phyloP scores from a whole-genome alignment of 2,113 vertebrate species.

The Melanotaenia duboulayi region DNA sequence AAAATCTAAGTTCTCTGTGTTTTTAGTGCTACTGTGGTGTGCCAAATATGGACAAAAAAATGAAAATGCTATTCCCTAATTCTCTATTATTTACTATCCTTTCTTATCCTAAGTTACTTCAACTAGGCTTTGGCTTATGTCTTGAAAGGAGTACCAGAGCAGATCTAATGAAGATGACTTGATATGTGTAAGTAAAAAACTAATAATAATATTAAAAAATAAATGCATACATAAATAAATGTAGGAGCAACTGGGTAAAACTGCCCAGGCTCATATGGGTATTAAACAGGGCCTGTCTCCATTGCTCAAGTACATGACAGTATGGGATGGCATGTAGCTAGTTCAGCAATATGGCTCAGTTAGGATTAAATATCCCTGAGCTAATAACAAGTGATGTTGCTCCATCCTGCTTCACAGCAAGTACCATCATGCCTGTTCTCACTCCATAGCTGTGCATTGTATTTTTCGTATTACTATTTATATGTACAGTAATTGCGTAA shows the following conservation, averaged over 20 bases:
- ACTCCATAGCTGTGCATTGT: not conserved
- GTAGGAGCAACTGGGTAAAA: not conserved
- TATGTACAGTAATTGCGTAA: not conserved
- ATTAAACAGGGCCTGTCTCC: not conserved
- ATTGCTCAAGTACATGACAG: not conserved
- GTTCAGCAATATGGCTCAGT: not conserved
- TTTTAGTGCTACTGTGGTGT: no score
- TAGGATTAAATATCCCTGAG: conserved; percentile 12
- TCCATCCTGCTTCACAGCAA: not conserved
- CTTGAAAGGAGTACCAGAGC: not conserved
- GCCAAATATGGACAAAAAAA: no score
- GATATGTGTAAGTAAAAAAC: not conserved
- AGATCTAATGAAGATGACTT: not conserved
- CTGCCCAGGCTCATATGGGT: not conserved
- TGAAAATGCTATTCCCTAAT: not conserved
- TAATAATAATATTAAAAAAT: no score
- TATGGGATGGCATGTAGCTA: not conserved
- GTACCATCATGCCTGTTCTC: not conserved
- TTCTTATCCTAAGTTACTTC: not conserved
- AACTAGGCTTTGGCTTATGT: not conserved
- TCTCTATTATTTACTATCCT: no score
- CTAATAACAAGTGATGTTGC: conserved; percentile 4
- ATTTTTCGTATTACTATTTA: not conserved
- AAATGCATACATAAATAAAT: not conserved
- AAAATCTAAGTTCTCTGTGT: no score